A percentile compares a stretch with the other conserved stretches of the same genome.
Conservation (phyloP, 2,888 invertebrate genomes). For the Listrodromus nycthemerus region DNA sequence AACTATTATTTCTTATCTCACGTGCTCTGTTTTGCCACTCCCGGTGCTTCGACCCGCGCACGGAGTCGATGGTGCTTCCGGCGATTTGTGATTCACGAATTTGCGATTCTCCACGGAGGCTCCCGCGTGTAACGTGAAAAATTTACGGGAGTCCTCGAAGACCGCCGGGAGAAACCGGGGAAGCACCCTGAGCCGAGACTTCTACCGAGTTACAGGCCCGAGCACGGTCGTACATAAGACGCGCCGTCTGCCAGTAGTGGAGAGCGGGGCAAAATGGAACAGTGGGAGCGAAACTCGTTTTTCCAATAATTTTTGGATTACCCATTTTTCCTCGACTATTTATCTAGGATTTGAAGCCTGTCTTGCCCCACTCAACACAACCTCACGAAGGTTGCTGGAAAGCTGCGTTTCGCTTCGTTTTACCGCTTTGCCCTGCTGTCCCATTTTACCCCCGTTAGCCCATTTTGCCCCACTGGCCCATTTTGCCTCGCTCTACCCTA, state of each 20-base stretch:
- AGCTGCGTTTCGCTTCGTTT: too few relatives aligned
- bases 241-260: not conserved
- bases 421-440: too few relatives aligned
- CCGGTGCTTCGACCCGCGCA: not conserved
- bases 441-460: too few relatives aligned
- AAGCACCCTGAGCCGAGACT: conserved; percentile 8
- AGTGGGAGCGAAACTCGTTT: too few relatives aligned
- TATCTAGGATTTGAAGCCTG: too few relatives aligned
- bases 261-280: too few relatives aligned
- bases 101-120: conserved; percentile 59
- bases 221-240: conserved; percentile 27
- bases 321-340: too few relatives aligned
- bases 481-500: too few relatives aligned
- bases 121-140: conserved; percentile 30
- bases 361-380: too few relatives aligned
- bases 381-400: too few relatives aligned
- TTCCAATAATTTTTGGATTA: too few relatives aligned
- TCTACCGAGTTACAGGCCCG: conserved; percentile 30
- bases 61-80: conserved; percentile 1
- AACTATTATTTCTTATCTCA: conserved; percentile 1
- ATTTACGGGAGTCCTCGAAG: conserved; percentile 44
- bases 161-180: conserved; percentile 9
- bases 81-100: conserved; percentile 60
- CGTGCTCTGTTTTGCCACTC: conserved; percentile 21
- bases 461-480: too few relatives aligned